Evolutionary conservation across 1,140 invertebrate species (phyloP), one percentile per base, ranked within the genome.

Genomic region (Lordiphosa clarofinis): DNA sequence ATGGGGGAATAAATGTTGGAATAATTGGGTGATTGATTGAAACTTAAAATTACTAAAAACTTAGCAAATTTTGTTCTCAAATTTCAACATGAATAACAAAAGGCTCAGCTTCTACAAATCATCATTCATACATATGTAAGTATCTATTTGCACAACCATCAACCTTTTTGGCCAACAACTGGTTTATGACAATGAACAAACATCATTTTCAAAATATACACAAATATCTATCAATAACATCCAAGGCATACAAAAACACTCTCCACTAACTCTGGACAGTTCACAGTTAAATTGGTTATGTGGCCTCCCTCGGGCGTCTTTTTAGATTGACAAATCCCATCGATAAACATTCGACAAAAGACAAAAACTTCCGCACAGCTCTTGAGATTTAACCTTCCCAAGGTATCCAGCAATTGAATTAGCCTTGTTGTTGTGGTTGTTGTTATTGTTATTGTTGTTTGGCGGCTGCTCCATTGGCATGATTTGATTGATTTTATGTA

Each of bases 401-500:
- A 71, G 67, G 53, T 71, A 63, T 63, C 46, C 43, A 46, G 31
- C 43, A 46, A 50, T 35, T 46, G 69, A 56, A 66, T 71, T 69
- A 50, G 50, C 61, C 49, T 50, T 44, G 49, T 64, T 73, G 54
- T 56, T 66, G 61, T 36, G 43, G n/a, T 15, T 15, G 15, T 15
- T 15, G 15, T 37, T 49, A 10, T 38, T 59, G 37, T 59, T 53
- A 12, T 53, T 56, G 19, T 56, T 21, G 12, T 8, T 21, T 9
- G 19, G 21, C 24, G 24, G 43, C 52, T 54, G 53, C 24, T 42
- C 33, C 43, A 33, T 43, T 48, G 31, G 57, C 54, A 13, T 47
- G 71, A 61, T 49, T 53, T 59, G 61, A 81, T 81, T 82, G 76
- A 79, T 79, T 79, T 79, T 79, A 82, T 79, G 71, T 81, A 82